Conservation (phyloP, 2,888 invertebrate genomes). For the Calliphora vomitoria region DNA sequence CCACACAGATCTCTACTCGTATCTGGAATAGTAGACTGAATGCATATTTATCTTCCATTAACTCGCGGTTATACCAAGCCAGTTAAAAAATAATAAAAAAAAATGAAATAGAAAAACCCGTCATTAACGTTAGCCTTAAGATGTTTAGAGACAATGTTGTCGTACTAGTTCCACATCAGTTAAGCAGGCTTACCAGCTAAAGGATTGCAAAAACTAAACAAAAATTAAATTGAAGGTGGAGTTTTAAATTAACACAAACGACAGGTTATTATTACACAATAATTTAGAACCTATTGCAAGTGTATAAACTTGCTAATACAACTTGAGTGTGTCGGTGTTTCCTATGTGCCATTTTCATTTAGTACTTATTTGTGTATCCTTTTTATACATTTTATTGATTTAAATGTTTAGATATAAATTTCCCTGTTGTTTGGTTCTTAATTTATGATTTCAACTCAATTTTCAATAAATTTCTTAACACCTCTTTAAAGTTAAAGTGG, state of each 20-base stretch:
- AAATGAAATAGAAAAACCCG: neutral
- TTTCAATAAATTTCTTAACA: conserved; percentile 65
- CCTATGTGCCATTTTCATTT: conserved; percentile 15
- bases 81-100: conserved; percentile 18
- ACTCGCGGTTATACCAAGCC: conserved; percentile 26
- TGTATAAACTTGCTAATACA: neutral
- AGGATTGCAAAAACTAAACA: neutral
- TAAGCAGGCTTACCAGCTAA: conserved; percentile 39
- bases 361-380: neutral
- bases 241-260: conserved; percentile 70
- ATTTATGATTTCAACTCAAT: conserved; percentile 56
- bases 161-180: conserved; percentile 56
- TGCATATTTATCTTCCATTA: conserved; percentile 57
- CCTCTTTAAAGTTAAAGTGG: conserved; percentile 31
- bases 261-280: conserved; percentile 70
- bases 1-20: neutral
- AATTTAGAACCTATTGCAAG: conserved; percentile 41
- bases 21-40: conserved; percentile 48
- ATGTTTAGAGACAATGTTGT: conserved; percentile 61
- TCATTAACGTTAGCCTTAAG: conserved; percentile 55
- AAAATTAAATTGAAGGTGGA: conserved; percentile 62
- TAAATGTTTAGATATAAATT: conserved; percentile 51
- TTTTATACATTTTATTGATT: conserved; percentile 36
- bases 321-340: neutral
- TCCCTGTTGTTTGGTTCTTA: neutral